phyloP scores from a whole-genome alignment of 2,888 invertebrate species.

The Drosophila cognata region DNA sequence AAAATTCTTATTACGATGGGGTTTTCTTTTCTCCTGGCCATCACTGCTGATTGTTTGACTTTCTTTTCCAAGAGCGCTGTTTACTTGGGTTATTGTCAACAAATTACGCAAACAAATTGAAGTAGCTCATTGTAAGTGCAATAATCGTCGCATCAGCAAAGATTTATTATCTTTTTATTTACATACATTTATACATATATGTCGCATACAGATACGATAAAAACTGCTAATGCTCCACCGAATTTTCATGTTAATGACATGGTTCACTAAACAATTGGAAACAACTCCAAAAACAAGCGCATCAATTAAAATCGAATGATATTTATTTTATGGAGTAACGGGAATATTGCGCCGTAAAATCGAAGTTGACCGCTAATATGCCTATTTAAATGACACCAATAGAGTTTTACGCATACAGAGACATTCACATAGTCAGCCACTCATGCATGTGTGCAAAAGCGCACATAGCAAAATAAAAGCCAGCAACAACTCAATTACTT shows the following conservation, averaged over 20 bases:
- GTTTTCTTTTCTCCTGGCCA: slow-evolving; percentile 25
- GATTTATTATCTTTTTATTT: slow-evolving; percentile 3
- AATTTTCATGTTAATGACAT: slow-evolving; percentile 18
- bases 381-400: slow-evolving; percentile 34
- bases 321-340: slow-evolving; percentile 49
- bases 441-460: slow-evolving; percentile 6
- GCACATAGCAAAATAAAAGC: slow-evolving; percentile 51
- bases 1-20: slow-evolving; percentile 52
- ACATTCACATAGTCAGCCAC: not conserved
- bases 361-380: slow-evolving; percentile 44
- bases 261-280: slow-evolving; percentile 8
- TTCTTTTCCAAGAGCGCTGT: slow-evolving; percentile 21
- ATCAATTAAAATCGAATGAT: slow-evolving; percentile 24
- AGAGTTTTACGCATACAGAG: slow-evolving; percentile 14
- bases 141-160: slow-evolving; percentile 13
- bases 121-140: slow-evolving; percentile 18
- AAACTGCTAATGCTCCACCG: slow-evolving; percentile 29
- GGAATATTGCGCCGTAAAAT: slow-evolving; percentile 38
- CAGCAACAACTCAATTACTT: slow-evolving; percentile 73
- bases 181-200: not conserved
- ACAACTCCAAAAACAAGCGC: slow-evolving; percentile 2
- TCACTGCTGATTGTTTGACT: slow-evolving; percentile 48
- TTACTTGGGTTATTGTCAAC: slow-evolving; percentile 41
- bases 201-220: slow-evolving; percentile 18
- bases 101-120: slow-evolving; percentile 44